These are phyloP conservation scores for Phthorimaea operculella DNA, from an alignment of 1,140 invertebrate genomes.

Conservation along the genomic window DNA sequence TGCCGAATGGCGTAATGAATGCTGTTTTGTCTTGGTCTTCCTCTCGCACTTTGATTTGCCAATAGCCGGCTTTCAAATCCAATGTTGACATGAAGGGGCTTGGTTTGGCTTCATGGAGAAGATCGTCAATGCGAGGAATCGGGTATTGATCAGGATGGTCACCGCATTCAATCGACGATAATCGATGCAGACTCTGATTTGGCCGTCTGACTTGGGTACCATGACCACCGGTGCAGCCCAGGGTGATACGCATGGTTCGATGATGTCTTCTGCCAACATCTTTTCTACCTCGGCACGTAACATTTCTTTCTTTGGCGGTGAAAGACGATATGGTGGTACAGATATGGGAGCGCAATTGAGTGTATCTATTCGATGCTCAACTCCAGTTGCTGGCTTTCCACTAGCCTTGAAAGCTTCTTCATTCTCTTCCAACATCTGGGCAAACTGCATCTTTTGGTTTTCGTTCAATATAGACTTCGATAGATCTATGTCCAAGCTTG, in stretches of 20 bases:
- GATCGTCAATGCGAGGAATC: conserved; percentile 55
- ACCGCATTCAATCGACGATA: conserved; percentile 31
- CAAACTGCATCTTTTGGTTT: too few relatives aligned
- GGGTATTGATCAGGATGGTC: conserved; percentile 42
- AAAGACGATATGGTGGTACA: too few relatives aligned
- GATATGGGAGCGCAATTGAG: too few relatives aligned
- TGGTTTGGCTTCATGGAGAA: conserved; percentile 30
- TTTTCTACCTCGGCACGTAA: too few relatives aligned
- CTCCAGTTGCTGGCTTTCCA: too few relatives aligned
- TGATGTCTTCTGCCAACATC: too few relatives aligned
- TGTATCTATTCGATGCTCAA: too few relatives aligned
- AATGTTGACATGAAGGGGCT: conserved; percentile 32
- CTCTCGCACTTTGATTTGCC: conserved; percentile 24
- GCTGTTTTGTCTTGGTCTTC: conserved; percentile 32
- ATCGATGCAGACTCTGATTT: conserved; percentile 32
- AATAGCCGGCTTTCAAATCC: conserved; percentile 35
- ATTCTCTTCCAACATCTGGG: too few relatives aligned
- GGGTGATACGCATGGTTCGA: conserved; percentile 18
- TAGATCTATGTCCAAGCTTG: too few relatives aligned
- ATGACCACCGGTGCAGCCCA: conserved; percentile 37
- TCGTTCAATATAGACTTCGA: too few relatives aligned
- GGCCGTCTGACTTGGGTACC: conserved; percentile 31
- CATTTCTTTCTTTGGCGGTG: too few relatives aligned
- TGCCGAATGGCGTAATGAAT: not conserved
- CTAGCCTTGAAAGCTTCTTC: too few relatives aligned